Evolutionary conservation across 2,797 vertebrate species (phyloP).

Genomic region (Apogon talboti): DNA sequence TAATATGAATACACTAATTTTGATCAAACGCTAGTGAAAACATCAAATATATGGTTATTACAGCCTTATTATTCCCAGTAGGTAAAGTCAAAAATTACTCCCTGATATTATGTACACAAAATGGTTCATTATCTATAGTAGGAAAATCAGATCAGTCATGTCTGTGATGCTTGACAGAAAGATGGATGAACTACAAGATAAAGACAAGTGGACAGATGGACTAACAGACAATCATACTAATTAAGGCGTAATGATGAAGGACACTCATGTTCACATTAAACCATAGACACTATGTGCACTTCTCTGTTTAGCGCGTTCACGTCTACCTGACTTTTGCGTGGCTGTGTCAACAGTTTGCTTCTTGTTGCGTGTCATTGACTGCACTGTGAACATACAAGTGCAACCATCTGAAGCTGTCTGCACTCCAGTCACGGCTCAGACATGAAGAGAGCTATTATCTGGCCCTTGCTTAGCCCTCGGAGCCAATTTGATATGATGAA

Average conservation of each 20-base stretch:
- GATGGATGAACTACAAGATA: not conserved
- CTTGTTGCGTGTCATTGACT: slow-evolving; percentile 7
- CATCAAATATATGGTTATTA: not conserved
- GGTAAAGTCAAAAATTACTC: not conserved
- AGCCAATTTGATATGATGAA: slow-evolving; percentile 83
- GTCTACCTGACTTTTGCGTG: slow-evolving; percentile 9
- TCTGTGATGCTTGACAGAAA: not conserved
- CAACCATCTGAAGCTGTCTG: slow-evolving; percentile 48
- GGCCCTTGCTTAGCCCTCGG: slow-evolving; percentile 65
- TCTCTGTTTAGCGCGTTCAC: not conserved
- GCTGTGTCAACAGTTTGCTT: slow-evolving; percentile 21
- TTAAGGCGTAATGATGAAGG: not conserved
- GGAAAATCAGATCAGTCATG: not conserved
- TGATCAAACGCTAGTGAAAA: not conserved
- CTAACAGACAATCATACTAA: not conserved
- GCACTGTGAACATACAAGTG: slow-evolving; percentile 41
- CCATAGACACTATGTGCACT: not conserved
- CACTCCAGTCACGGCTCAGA: slow-evolving; percentile 68
- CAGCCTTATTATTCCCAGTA: not conserved
- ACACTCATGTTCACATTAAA: not conserved
- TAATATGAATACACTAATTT: too few species aligned
- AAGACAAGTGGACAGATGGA: not conserved
- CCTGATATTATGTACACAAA: not conserved
- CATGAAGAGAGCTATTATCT: slow-evolving; percentile 75
- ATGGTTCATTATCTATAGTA: not conserved